phyloP scores from a whole-genome alignment of 1,140 invertebrate species.

The Theocolax elegans region DNA sequence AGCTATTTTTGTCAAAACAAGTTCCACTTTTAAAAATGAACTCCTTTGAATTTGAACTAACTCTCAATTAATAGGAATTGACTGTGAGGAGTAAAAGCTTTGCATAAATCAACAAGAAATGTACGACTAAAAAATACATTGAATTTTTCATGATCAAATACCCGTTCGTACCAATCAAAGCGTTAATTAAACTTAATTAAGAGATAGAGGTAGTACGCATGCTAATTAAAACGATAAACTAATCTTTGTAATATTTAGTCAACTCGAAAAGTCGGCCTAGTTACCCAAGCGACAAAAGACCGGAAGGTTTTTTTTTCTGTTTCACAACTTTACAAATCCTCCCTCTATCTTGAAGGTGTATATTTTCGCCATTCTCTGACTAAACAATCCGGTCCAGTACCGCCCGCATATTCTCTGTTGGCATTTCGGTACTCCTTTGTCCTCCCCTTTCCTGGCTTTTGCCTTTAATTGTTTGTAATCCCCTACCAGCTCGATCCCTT shows the following conservation, averaged over 20 bases:
- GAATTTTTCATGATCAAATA: no score
- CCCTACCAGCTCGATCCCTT: neutral
- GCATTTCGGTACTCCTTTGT: neutral
- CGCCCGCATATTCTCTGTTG: neutral
- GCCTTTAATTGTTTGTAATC: conserved; percentile 30
- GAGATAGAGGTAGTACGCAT: no score
- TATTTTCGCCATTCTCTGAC: conserved; percentile 5
- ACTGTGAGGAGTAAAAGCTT: no score
- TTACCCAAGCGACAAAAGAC: neutral
- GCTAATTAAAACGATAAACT: neutral
- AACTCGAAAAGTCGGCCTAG: neutral
- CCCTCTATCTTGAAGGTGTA: neutral
- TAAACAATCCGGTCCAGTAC: conserved; percentile 8
- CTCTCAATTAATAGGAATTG: no score
- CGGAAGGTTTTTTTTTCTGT: neutral
- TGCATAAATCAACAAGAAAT: no score
- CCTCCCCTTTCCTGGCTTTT: neutral
- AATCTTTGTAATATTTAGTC: neutral
- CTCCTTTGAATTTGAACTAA: no score
- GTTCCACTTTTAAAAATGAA: no score
- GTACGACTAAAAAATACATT: no score
- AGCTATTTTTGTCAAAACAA: no score
- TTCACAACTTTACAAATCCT: neutral
- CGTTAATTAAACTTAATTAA: no score
- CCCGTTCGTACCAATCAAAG: no score